Percentiles rank a stretch among this genome's conserved stretches.
Conservation (phyloP, 2,888 invertebrate genomes). For the Drosophila austrosaltans region DNA sequence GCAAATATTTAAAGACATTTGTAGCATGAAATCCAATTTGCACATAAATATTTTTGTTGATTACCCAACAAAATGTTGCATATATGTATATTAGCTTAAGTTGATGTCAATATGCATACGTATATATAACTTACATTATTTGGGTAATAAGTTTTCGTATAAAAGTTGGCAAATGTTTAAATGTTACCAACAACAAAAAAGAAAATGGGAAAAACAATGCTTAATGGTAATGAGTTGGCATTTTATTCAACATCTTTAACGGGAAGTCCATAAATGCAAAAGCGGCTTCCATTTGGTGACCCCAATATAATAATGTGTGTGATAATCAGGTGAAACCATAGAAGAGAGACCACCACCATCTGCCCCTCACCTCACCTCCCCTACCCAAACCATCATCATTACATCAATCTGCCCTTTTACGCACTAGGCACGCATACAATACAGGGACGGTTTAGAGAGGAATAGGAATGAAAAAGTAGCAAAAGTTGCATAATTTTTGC, state of each 20-base stretch:
- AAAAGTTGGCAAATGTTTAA: too few relatives aligned
- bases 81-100: too few relatives aligned
- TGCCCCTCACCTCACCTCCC: neutral
- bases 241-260: constrained; percentile 2
- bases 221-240: neutral
- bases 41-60: too few relatives aligned
- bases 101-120: too few relatives aligned
- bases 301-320: constrained; percentile 23
- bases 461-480: too few relatives aligned
- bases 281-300: constrained; percentile 26
- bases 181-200: neutral
- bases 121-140: too few relatives aligned
- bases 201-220: neutral
- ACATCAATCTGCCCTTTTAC: constrained; percentile 21
- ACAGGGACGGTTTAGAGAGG: constrained; percentile 6
- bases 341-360: constrained; percentile 18
- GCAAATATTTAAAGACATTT: too few relatives aligned
- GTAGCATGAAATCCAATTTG: too few relatives aligned
- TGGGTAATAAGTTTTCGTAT: too few relatives aligned
- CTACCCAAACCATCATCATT: neutral
- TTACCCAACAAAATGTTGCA: too few relatives aligned
- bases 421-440: constrained; percentile 34
- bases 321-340: constrained; percentile 45
- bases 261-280: constrained; percentile 14
- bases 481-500: too few relatives aligned